Conservation (phyloP, 2,113 vertebrate genomes). For the Hippocampus barbouri region DNA sequence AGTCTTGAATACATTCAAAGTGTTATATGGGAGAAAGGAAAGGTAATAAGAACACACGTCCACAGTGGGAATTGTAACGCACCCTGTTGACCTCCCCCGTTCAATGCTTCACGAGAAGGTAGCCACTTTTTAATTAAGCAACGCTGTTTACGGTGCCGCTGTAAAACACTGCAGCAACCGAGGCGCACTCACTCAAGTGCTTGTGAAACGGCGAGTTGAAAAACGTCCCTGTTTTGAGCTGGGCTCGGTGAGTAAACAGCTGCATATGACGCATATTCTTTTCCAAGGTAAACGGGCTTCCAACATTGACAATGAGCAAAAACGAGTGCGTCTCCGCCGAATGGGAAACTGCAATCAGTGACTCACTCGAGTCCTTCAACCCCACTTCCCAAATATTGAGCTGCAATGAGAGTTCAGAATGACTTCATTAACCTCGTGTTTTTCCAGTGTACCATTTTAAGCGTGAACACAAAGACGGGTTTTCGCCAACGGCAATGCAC, state of each 20-base stretch:
- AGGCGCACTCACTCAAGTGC: neutral
- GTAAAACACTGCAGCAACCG: slow-evolving; percentile 3
- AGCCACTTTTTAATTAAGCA: slow-evolving; percentile 21
- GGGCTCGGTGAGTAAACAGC: neutral
- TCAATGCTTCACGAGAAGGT: slow-evolving; percentile 10
- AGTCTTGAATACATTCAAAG: neutral
- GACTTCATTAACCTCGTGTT: neutral
- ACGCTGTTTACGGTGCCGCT: slow-evolving; percentile 8
- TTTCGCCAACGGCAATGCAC: too few relatives aligned
- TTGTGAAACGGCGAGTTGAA: neutral
- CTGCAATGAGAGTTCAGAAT: neutral
- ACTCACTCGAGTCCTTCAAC: neutral
- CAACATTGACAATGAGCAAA: neutral
- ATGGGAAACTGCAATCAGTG: neutral
- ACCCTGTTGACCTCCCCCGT: neutral
- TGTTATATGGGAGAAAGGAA: neutral
- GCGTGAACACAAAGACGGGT: too few relatives aligned
- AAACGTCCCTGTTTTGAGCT: neutral
- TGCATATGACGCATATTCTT: neutral
- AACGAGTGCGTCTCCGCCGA: neutral
- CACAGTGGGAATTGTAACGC: slow-evolving; percentile 26
- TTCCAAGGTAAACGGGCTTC: neutral
- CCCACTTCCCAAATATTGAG: neutral
- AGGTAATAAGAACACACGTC: neutral
- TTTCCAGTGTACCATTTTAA: too few relatives aligned